Percentiles rank a stretch among this genome's conserved stretches.
phyloP scores from a whole-genome alignment of 2,888 invertebrate genomes.

The Isoperla grammatica region DNA sequence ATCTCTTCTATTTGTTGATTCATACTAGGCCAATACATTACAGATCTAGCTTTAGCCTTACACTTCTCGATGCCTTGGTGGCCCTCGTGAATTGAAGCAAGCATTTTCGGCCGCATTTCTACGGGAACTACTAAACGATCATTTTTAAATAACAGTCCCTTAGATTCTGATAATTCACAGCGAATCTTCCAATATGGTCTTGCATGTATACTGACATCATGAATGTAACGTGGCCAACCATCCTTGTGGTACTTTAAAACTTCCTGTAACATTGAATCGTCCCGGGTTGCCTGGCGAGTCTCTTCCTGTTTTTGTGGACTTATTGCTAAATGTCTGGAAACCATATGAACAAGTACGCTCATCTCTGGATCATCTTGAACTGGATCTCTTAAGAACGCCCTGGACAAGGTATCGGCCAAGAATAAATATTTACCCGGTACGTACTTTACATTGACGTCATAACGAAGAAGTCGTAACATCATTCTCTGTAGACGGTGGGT shows the following conservation, averaged over 20 bases:
- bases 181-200: not conserved
- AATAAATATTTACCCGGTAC: constrained; percentile 10
- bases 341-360: constrained; percentile 9
- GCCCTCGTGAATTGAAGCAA: constrained; percentile 8
- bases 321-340: constrained; percentile 7
- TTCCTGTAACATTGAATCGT: not conserved
- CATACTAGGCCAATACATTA: constrained; percentile 19
- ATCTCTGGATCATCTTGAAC: constrained; percentile 16
- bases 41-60: constrained; percentile 1
- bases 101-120: not conserved
- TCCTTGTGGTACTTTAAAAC: not conserved
- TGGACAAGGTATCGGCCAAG: constrained; percentile 16
- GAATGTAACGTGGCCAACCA: constrained; percentile 10
- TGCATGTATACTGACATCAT: not conserved
- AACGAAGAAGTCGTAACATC: not conserved
- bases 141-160: constrained; percentile 4
- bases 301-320: constrained; percentile 3
- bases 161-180: not conserved
- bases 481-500: constrained; percentile 7
- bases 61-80: constrained; percentile 17
- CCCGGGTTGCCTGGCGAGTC: not conserved
- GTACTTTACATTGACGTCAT: constrained; percentile 9
- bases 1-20: not conserved
- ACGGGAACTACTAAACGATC: not conserved
- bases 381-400: constrained; percentile 1